Evolutionary conservation across 1,140 invertebrate genomes (phyloP), one percentile per base, ranked within the genome.

Genomic region (Drosophila bocqueti): DNA sequence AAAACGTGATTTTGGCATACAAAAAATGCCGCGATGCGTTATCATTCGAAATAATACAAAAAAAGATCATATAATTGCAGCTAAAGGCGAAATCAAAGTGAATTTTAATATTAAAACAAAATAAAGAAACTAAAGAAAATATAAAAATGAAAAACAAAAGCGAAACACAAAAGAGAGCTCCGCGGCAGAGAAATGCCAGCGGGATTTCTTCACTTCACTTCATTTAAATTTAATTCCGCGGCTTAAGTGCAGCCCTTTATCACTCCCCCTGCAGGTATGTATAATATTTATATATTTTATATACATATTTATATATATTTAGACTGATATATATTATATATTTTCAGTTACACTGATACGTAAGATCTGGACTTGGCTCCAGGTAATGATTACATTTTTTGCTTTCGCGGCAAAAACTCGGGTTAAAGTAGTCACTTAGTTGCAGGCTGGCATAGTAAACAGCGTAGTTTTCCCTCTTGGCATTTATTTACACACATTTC

Each of bases 171-270:
- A 62, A 59, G 34, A 75, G 58, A 58, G 68, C 34, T 16, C 3
- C 0, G 15, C 16, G 24, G 1, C 31, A 62, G 57, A 69, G 55
- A 69, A 69, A 69, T 55, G 42, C 54, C 46, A 49, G 67, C 7
- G 76, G 66, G 64, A 71, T 79, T 64, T 79, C 76, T 79, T 71
- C 52, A 43, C 76, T 79, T 71, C 52, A 43, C 36, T 75, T 60
- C 54, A 74, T 55, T 58, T 36, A 9, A 16, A 36, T 21, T 26
- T 4, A 26, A 40, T 55, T 40, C 54, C 13, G 26, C 15, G 26
- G 45, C 18, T 57, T 73, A 16, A 74, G 54, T 13, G 55, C 49
- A 29, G 15, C 36, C 13, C 42, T 62, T 57, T 40, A 55, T 49
- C 50, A 38, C 52, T n/a, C 34, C 21, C 59, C 26, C 24, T 15